Conservation (phyloP, 1,140 invertebrate species). For the Thaumetopoea pityocampa region DNA sequence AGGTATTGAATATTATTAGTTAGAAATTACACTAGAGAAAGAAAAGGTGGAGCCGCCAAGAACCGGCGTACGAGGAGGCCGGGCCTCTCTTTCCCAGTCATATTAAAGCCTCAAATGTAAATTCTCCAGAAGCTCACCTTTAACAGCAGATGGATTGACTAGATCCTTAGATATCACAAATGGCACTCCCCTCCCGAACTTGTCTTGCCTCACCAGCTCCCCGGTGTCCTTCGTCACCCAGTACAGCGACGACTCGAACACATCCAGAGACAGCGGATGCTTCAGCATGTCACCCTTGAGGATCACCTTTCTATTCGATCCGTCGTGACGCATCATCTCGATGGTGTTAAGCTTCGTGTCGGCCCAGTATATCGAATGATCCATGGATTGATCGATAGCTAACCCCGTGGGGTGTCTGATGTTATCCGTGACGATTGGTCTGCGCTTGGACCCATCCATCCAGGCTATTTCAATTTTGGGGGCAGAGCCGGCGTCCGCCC, state of each 20-base stretch:
- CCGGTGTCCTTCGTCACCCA: constrained; percentile 92
- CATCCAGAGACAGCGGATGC: constrained; percentile 91
- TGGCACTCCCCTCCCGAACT: constrained; percentile 96
- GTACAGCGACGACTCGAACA: constrained; percentile 94
- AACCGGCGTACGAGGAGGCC: too few species aligned
- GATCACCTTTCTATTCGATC: constrained; percentile 84
- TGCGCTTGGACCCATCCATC: constrained; percentile 95
- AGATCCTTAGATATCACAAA: constrained; percentile 87
- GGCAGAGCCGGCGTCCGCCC: constrained; percentile 90
- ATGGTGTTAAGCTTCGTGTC: constrained; percentile 96
- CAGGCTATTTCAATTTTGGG: constrained; percentile 93
- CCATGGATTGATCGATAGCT: constrained; percentile 92
- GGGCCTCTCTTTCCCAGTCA: too few species aligned
- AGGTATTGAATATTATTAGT: too few species aligned
- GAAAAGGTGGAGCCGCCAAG: too few species aligned
- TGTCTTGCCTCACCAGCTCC: constrained; percentile 91
- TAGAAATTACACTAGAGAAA: too few species aligned
- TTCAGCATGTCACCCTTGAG: constrained; percentile 83
- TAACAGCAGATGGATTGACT: constrained; percentile 89
- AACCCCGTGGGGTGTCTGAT: constrained; percentile 92
- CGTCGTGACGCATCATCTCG: constrained; percentile 91
- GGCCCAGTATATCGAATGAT: constrained; percentile 95
- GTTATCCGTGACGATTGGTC: constrained; percentile 85
- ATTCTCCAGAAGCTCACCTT: constrained; percentile 76
- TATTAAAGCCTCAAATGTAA: too few species aligned